Conservation (phyloP, 2,797 vertebrate genomes). For the Ibycter americanus region DNA sequence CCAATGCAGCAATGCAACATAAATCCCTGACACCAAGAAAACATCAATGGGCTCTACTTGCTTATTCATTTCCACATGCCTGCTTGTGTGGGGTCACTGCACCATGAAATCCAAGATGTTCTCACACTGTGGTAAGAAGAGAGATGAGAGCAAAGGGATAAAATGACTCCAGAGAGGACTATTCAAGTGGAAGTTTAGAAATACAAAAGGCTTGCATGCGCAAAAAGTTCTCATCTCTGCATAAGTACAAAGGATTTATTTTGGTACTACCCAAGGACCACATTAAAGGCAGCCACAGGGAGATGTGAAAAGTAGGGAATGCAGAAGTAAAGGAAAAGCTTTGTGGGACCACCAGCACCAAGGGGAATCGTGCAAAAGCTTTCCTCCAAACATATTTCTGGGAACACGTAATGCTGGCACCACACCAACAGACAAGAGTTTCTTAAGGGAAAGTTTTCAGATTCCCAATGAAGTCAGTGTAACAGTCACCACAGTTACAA, state of each 20-base stretch:
- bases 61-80: background rate
- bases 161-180: background rate
- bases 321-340: background rate
- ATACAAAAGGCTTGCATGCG: rapidly evolving
- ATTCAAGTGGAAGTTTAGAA: background rate
- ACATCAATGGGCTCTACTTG: background rate
- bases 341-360: background rate
- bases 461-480: constrained; percentile 5
- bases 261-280: background rate
- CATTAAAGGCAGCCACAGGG: background rate
- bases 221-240: background rate
- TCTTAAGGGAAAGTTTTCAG: constrained; percentile 14
- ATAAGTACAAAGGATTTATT: constrained; percentile 33
- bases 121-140: background rate
- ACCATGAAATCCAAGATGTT: background rate
- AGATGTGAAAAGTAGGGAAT: background rate
- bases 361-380: background rate
- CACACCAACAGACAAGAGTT: background rate
- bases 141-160: background rate
- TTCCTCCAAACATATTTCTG: constrained; percentile 48
- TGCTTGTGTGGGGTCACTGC: background rate
- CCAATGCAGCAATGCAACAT: background rate
- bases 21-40: background rate
- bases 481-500: background rate
- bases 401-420: constrained; percentile 37